Percentiles rank a stretch among this genome's conserved stretches.
These are phyloP conservation scores for Meriones psammophilus DNA, from an alignment of 2,797 vertebrate genomes.

Conservation along the genomic window DNA sequence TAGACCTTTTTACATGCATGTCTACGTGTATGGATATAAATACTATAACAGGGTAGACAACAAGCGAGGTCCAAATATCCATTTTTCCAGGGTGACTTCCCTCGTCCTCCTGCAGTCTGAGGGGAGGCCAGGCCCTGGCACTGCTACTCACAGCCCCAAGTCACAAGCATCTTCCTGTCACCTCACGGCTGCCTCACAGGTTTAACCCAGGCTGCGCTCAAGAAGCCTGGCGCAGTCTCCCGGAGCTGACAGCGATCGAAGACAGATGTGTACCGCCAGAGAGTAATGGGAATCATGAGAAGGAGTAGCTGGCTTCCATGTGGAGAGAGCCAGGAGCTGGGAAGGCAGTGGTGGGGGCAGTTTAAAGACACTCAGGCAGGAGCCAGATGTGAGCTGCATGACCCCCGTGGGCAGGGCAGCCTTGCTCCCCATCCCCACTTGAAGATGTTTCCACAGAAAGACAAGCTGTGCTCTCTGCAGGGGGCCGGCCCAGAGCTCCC, in stretches of 20 bases:
- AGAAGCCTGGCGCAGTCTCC: constrained; percentile 54
- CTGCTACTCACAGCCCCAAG: rapidly evolving
- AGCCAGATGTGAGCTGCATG: constrained; percentile 46
- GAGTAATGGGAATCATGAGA: constrained; percentile 64
- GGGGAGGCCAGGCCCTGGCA: background rate
- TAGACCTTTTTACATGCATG: background rate
- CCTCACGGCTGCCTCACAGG: background rate
- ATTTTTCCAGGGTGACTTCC: background rate
- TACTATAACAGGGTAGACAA: no score
- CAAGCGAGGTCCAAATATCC: background rate
- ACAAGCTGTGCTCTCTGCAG: background rate
- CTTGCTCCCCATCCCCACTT: background rate
- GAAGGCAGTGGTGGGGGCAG: background rate
- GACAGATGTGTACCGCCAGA: constrained; percentile 69
- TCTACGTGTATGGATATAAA: background rate
- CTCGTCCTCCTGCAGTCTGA: background rate
- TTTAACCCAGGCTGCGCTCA: background rate
- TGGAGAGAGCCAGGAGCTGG: constrained; percentile 42
- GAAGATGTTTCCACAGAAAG: constrained; percentile 66
- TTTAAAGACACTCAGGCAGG: background rate
- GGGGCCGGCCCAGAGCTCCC: background rate
- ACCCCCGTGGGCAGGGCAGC: background rate
- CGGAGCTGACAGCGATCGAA: constrained; percentile 41
- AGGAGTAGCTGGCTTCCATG: constrained; percentile 67
- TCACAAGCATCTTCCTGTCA: background rate